Base-by-base conservation (phyloP, 2,888 invertebrate species). In the Ecliptopera silaceata region DNA sequence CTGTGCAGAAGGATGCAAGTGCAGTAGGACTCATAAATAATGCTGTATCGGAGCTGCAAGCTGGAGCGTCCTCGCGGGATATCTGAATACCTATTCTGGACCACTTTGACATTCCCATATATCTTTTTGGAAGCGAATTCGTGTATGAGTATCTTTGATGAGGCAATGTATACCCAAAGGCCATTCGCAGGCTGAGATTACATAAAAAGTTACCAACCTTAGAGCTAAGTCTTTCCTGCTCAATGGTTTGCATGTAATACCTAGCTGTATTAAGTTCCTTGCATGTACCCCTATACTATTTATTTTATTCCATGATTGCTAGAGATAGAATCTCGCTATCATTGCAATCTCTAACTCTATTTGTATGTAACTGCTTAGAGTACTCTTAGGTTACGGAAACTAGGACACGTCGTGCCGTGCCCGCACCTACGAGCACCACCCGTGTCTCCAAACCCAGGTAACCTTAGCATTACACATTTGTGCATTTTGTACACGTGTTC, bases 1-100 rank as follows among this genome's bases (percentile, higher is more conserved):
- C 15, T 6, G 34, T 38, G 41, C 42, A 42, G 31, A 20, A 13
- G 31, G 8, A 8, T 0, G 36, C 31, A 36, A 43, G 42, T 31
- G 49, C 36, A 29, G 50, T 22, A 10, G 51, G 17, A 11, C 38
- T 42, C 49, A 53, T 58, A 58, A 58, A 58, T 58, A 53, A 49
- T 49, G 44, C 34, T 41, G 18, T 58, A 58, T 58, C 57, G 13
- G 38, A 18, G 22, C 26, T 36, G 36, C 10, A n/a, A 29, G 36
- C 13, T 29, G 26, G 38, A 15, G n/a, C 26, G 6, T 5, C 42
- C 54, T 32, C 36, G 3, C 36, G 47, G 54, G 43, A 47, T 20
- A 39, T 12, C 22, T 26, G 18, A n/a, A n/a, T n/a, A n/a, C n/a
- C n/a, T 18, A 34, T 43, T 20, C 39, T 44, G 43, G 43, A 39